A percentile compares a stretch with the other conserved stretches of the same genome.
phyloP scores from a whole-genome alignment of 2,113 vertebrate genomes.

The Bucco capensis region DNA sequence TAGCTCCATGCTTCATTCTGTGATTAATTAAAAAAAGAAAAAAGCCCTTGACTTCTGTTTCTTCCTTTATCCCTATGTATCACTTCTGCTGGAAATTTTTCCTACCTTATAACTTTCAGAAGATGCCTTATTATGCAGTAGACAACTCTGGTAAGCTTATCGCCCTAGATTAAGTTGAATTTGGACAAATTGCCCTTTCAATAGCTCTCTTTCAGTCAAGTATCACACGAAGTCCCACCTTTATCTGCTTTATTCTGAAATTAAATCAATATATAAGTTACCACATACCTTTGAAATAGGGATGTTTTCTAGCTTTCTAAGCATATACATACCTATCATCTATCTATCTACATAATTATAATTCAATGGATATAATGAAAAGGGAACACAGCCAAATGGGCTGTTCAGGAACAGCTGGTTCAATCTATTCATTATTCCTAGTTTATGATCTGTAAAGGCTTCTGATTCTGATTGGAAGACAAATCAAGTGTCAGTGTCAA shows the following conservation, averaged over 20 bases:
- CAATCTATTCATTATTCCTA: conserved; percentile 22
- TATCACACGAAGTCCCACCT: background rate
- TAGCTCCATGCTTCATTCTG: background rate
- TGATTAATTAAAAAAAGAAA: background rate
- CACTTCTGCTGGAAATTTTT: background rate
- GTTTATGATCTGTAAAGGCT: background rate
- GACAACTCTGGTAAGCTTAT: background rate
- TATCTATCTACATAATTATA: background rate
- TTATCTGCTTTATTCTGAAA: background rate
- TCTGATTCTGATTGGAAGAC: background rate
- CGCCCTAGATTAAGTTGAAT: background rate
- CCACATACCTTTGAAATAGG: background rate
- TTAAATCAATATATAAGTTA: background rate
- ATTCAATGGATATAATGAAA: background rate
- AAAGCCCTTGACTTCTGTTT: background rate
- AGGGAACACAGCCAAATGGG: background rate
- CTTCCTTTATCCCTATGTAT: background rate
- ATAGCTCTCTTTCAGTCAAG: background rate
- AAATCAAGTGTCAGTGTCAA: conserved; percentile 25
- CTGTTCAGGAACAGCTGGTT: conserved; percentile 25
- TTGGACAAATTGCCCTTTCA: background rate
- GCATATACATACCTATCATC: background rate
- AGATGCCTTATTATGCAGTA: background rate
- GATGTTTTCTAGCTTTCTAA: background rate
- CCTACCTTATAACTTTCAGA: background rate